Conservation (phyloP, 2,797 vertebrate species). For the Danio choprae region DNA sequence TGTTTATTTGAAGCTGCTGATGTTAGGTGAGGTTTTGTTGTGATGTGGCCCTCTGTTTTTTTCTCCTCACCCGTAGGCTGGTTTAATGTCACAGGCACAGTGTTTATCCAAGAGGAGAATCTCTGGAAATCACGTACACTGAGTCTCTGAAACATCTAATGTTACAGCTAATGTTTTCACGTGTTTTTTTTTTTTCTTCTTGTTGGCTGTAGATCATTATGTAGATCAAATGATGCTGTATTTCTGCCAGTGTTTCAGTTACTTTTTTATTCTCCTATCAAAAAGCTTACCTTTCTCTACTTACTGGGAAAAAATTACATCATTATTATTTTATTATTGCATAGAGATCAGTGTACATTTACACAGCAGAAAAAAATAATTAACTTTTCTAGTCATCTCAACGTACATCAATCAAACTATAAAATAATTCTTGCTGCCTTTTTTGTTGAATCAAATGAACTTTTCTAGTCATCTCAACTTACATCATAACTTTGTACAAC, state of each 20-base stretch:
- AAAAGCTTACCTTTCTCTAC: no score
- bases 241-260: neutral
- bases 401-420: no score
- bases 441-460: no score
- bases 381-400: no score
- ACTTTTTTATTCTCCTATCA: neutral
- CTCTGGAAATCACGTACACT: slow-evolving; percentile 3
- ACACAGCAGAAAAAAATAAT: no score
- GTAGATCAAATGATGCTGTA: neutral
- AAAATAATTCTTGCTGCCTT: no score
- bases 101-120: neutral
- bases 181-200: neutral
- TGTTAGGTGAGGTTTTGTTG: slow-evolving; percentile 15
- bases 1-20: slow-evolving; percentile 27
- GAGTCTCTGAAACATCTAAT: neutral
- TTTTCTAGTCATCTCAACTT: no score
- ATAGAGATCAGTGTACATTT: no score
- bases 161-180: neutral
- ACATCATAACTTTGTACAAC: no score
- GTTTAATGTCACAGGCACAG: neutral
- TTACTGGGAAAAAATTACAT: no score
- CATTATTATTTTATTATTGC: no score
- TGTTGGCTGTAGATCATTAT: neutral
- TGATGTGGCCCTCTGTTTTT: neutral
- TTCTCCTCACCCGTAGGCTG: neutral